Evolutionary conservation across 2,113 vertebrate species (phyloP).

Genomic region (Malurus melanocephalus): DNA sequence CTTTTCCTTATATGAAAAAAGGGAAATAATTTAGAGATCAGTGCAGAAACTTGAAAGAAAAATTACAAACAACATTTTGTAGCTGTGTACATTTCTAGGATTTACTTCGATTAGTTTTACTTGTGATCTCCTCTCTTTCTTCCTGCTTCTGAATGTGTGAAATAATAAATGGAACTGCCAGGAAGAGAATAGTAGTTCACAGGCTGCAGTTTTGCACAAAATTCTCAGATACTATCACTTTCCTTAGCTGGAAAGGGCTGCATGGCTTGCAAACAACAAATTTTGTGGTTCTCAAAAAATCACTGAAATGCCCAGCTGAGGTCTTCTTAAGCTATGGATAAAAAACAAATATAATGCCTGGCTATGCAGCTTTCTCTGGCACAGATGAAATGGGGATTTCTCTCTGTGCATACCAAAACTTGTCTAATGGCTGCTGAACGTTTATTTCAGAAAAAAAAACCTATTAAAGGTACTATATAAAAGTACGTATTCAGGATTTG

Average conservation of each 20-base stretch:
- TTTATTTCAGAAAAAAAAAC: not conserved
- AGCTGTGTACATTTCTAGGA: not conserved
- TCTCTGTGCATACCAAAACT: not conserved
- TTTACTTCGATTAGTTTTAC: not conserved
- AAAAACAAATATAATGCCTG: not conserved
- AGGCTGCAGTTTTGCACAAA: not conserved
- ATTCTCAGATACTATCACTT: not conserved
- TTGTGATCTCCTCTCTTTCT: not conserved
- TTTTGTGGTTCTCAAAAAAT: not conserved
- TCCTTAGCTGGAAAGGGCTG: not conserved
- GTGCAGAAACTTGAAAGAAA: not conserved
- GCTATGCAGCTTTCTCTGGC: not conserved
- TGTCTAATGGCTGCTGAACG: not conserved
- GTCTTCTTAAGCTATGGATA: not conserved
- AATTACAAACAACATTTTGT: not conserved
- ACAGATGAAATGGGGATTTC: not conserved
- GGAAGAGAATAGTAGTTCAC: not conserved
- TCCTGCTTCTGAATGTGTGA: not conserved
- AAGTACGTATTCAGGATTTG: not conserved
- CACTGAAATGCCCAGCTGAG: not conserved
- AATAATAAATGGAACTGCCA: not conserved
- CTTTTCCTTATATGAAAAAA: not conserved
- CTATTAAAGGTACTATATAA: not conserved
- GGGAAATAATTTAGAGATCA: not conserved
- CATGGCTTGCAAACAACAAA: not conserved